Base-by-base conservation (phyloP, 2,113 vertebrate species). In the Bos indicus region DNA sequence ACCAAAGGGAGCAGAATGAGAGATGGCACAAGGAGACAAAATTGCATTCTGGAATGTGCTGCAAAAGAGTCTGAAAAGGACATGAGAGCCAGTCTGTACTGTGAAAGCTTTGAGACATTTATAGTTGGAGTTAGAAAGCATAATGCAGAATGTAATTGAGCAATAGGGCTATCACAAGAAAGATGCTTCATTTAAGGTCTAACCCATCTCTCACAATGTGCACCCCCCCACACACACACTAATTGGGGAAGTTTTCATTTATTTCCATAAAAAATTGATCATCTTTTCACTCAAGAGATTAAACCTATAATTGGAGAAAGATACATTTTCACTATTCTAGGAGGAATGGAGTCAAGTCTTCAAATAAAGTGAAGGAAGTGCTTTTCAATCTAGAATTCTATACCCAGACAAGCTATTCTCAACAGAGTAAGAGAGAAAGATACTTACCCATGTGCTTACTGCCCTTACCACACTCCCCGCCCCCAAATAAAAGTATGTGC, bases 231-330 rank as follows among this genome's bases (percentile, higher is more conserved):
- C 54, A 28, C 15, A 62, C 5, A 23, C 12, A 86, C 5, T 43
- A 87, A 57, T 67, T 33, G 59, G 12, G 23, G 11, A 21, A 62
- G 14, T 43, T 59, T 83, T 67, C 30, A 62, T 71, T 64, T 23
- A 80, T 19, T 40, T 1, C 26, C 25, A 23, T 21, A 6, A 51
- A 82, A 82, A 14, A 8, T 16, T 64, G 19, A 23, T 33, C 52
- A 40, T 40, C 25, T 87, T 90, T 60, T 84, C 48, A 84, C 86
- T 88, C 36, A 83, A 62, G 33, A 57, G 62, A 62, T 80, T 48
- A 40, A 88, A 52, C 15, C 7, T 4, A 11, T 64, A 25, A 59
- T 67, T n/a, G 1, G 7, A 54, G 13, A 81, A 96, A 64, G 14
- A 62, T 77, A 57, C 6, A 36, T 3, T n/a, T 91, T 98, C n/a